phyloP scores from a whole-genome alignment of 1,140 invertebrate species.

The Zaprionus nigranus region DNA sequence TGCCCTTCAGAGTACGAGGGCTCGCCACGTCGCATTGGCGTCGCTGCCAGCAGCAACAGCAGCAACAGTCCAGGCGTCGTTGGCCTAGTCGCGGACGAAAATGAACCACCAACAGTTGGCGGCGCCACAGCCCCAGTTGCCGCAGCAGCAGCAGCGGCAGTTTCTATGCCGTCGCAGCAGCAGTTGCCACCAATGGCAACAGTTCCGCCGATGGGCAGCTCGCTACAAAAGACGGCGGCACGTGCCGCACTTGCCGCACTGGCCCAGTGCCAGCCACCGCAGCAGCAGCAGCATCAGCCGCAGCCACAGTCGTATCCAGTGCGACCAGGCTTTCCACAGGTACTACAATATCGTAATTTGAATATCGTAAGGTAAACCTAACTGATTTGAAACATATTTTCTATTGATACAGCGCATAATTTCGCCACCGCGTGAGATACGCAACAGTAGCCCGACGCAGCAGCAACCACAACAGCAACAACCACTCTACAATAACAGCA shows the following conservation, averaged over 20 bases:
- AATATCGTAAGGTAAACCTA: not conserved
- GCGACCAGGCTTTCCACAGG: conserved; percentile 90
- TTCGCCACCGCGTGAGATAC: conserved; percentile 71
- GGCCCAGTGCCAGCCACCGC: conserved; percentile 55
- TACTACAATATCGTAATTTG: conserved; percentile 27
- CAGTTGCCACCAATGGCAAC: conserved; percentile 84
- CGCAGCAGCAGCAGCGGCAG: conserved; percentile 36
- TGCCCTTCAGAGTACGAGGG: conserved; percentile 91
- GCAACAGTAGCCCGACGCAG: conserved; percentile 58
- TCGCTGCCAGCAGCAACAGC: conserved; percentile 41
- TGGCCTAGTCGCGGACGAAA: conserved; percentile 57
- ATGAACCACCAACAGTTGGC: conserved; percentile 59
- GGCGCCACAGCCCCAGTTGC: conserved; percentile 19
- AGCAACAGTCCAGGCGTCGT: conserved; percentile 34
- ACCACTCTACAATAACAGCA: conserved; percentile 46
- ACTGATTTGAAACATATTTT: not conserved
- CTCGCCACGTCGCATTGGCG: conserved; percentile 93
- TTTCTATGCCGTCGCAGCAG: conserved; percentile 45
- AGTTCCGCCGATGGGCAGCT: conserved; percentile 40
- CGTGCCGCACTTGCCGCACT: conserved; percentile 58
- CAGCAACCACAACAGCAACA: conserved; percentile 48
- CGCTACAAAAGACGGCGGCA: conserved; percentile 64
- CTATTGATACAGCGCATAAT: conserved; percentile 66
- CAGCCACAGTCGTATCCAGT: conserved; percentile 86
- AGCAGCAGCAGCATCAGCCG: conserved; percentile 58